A percentile compares a stretch with the other conserved stretches of the same genome.
These are phyloP conservation scores for Darevskia mixta DNA, from an alignment of 2,797 vertebrate species.

Conservation along the genomic window DNA sequence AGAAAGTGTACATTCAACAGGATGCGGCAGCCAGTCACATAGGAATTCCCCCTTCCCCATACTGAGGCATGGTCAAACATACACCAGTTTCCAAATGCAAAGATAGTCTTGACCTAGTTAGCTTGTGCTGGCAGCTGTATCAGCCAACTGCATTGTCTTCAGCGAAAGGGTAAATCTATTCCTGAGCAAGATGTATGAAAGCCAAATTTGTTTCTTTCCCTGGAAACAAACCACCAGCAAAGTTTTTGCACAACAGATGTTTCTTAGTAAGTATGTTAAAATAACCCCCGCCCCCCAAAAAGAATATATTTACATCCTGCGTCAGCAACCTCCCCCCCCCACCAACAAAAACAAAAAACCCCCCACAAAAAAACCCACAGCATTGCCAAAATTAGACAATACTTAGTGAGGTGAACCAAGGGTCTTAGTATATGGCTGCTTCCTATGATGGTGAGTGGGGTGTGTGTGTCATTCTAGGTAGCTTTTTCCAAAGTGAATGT, in stretches of 20 bases:
- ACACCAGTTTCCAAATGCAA: not conserved
- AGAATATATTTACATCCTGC: conserved; percentile 6
- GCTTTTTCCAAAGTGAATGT: too few relatives aligned
- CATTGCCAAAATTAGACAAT: too few relatives aligned
- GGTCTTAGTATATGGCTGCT: too few relatives aligned
- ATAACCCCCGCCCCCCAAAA: not conserved
- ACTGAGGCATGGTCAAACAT: not conserved
- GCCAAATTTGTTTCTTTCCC: not conserved
- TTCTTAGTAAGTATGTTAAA: conserved; percentile 5
- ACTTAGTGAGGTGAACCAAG: too few relatives aligned
- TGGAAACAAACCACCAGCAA: not conserved
- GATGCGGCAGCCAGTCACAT: too few relatives aligned
- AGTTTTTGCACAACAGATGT: conserved; percentile 13
- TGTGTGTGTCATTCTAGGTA: too few relatives aligned
- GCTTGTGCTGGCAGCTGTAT: not conserved
- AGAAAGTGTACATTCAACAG: too few relatives aligned
- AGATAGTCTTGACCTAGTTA: not conserved
- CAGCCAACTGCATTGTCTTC: not conserved
- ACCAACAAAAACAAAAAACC: not conserved
- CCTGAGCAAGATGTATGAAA: not conserved
- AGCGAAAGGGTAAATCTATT: not conserved
- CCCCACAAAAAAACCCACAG: not conserved
- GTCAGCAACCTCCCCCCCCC: not conserved
- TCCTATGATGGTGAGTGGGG: too few relatives aligned
- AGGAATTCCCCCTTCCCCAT: too few relatives aligned